phyloP scores from a whole-genome alignment of 2,888 invertebrate genomes.

The Papilio protenor region DNA sequence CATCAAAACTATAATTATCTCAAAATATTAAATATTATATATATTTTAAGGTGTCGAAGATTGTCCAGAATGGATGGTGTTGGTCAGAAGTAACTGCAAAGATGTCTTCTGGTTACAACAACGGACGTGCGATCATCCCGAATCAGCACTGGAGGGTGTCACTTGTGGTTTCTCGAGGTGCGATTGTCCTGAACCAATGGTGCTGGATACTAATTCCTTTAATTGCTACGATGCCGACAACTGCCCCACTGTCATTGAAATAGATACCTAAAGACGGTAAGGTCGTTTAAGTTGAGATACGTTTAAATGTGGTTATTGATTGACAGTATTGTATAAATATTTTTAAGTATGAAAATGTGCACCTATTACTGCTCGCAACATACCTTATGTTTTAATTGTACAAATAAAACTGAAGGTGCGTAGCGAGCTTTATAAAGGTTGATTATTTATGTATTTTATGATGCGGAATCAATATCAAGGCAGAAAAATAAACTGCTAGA shows the following conservation, averaged over 20 bases:
- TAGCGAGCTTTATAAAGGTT: no score
- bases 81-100: conserved; percentile 57
- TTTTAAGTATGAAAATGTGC: no score
- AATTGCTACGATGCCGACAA: conserved; percentile 70
- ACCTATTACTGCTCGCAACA: no score
- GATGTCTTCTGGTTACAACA: conserved; percentile 63
- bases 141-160: conserved; percentile 60
- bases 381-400: no score
- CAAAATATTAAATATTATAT: conserved; percentile 46
- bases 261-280: neutral
- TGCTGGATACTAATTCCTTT: conserved; percentile 64
- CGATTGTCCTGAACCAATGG: conserved; percentile 64
- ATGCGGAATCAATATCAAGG: no score
- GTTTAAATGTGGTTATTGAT: neutral
- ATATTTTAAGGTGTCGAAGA: conserved; percentile 62
- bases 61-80: conserved; percentile 68
- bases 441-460: no score
- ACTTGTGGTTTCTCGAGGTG: conserved; percentile 69
- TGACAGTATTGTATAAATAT: neutral
- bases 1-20: conserved; percentile 52
- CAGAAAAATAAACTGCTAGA: no score
- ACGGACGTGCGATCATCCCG: conserved; percentile 65
- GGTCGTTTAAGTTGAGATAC: neutral
- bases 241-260: conserved; percentile 63
- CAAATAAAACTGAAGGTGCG: no score